phyloP scores from a whole-genome alignment of 2,113 vertebrate species.

The Phyllostomus hastatus region DNA sequence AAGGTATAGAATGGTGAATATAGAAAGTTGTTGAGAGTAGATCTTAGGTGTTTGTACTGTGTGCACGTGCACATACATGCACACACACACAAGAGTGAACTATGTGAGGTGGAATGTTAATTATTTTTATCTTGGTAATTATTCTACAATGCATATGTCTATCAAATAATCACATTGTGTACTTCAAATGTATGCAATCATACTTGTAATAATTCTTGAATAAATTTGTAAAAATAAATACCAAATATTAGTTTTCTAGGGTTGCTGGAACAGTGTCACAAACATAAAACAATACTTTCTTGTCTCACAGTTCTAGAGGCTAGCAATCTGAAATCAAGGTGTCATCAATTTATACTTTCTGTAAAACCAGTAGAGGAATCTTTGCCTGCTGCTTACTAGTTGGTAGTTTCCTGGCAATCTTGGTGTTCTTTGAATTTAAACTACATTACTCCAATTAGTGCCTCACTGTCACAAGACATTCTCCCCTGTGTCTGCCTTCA shows the following conservation, averaged over 20 bases:
- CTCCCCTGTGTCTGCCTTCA: not conserved
- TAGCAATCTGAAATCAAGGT: not conserved
- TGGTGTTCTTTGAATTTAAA: not conserved
- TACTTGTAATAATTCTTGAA: not conserved
- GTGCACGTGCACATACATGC: rapidly evolving
- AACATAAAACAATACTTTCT: not conserved
- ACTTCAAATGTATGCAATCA: not conserved
- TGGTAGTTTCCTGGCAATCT: not conserved
- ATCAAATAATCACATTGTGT: not conserved
- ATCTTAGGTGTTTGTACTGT: not conserved
- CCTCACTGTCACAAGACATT: not conserved
- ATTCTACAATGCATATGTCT: not conserved
- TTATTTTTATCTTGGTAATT: not conserved
- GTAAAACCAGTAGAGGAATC: not conserved
- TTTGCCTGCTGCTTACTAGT: not conserved
- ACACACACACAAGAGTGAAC: not conserved
- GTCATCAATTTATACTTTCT: not conserved
- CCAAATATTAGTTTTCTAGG: not conserved
- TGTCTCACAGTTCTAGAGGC: not conserved
- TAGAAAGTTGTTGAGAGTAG: not conserved
- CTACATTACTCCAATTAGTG: not conserved
- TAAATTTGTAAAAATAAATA: not conserved
- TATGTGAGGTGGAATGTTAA: not conserved
- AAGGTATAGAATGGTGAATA: not conserved
- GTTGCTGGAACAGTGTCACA: not conserved